These are phyloP conservation scores for Lagocephalus sceleratus DNA, from an alignment of 2,797 vertebrate genomes.

Conservation along the genomic window DNA sequence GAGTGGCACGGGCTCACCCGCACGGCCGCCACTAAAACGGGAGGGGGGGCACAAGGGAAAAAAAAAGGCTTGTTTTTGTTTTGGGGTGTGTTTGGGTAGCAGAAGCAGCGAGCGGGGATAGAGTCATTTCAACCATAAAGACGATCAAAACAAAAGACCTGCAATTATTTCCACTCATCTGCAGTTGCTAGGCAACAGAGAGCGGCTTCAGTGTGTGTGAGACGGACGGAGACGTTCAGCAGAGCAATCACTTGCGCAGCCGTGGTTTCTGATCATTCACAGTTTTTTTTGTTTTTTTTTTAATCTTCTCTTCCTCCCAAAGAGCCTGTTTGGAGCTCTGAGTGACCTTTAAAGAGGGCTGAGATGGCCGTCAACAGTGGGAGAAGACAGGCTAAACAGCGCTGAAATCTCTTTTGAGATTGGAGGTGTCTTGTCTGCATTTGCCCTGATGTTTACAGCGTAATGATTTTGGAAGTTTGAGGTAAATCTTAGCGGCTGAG, in stretches of 20 bases:
- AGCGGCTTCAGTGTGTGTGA: constrained; percentile 45
- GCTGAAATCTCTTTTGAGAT: not conserved
- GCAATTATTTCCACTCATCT: constrained; percentile 53
- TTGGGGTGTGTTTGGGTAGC: constrained; percentile 30
- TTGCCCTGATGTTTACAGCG: not conserved
- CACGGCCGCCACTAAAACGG: constrained; percentile 78
- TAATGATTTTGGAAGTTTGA: not conserved
- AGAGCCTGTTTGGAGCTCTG: constrained; percentile 3
- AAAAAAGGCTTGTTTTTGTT: constrained; percentile 33
- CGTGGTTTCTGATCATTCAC: constrained; percentile 34
- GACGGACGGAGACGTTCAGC: constrained; percentile 33
- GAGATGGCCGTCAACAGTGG: not conserved
- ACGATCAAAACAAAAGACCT: constrained; percentile 18
- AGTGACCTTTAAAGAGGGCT: constrained; percentile 17
- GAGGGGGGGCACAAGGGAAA: constrained; percentile 32
- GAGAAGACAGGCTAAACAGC: constrained; percentile 16
- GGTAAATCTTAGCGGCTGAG: too few species aligned
- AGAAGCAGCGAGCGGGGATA: constrained; percentile 12
- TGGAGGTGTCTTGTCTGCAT: not conserved
- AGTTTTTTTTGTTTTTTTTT: constrained; percentile 15
- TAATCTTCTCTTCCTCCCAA: constrained; percentile 11
- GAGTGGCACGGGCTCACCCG: constrained; percentile 96
- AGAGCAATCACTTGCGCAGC: constrained; percentile 23
- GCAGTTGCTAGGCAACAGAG: constrained; percentile 66
- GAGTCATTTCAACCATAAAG: constrained; percentile 19